Conservation (phyloP, 2,113 vertebrate genomes). For the Dunckerocampus dactyliophorus region DNA sequence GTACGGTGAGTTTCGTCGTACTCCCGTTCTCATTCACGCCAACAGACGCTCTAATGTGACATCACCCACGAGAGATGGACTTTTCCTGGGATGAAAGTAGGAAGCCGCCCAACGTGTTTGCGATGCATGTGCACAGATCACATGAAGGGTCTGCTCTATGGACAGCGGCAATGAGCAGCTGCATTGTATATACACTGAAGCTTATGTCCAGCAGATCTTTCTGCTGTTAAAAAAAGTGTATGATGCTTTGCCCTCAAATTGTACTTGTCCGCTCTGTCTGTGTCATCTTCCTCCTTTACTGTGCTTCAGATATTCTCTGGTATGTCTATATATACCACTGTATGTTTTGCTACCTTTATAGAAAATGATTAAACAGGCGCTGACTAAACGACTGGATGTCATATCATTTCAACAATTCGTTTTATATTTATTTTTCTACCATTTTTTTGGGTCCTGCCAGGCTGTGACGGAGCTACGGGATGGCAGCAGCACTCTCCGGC, state of each 20-base stretch:
- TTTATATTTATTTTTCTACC: neutral
- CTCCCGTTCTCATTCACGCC: constrained; percentile 29
- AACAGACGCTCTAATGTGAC: constrained; percentile 27
- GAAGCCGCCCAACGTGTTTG: constrained; percentile 1
- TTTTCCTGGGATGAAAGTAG: constrained; percentile 27
- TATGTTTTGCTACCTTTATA: constrained; percentile 64
- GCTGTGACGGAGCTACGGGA: too few species aligned
- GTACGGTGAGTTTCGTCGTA: neutral
- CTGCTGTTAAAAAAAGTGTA: constrained; percentile 20
- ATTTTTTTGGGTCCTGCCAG: neutral
- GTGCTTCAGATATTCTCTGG: neutral
- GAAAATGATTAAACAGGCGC: constrained; percentile 62
- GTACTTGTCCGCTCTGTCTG: constrained; percentile 11
- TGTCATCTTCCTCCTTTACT: constrained; percentile 4
- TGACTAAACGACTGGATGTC: constrained; percentile 25
- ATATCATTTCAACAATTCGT: neutral
- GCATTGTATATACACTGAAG: neutral
- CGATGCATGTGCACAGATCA: constrained; percentile 2
- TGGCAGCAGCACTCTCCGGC: too few species aligned
- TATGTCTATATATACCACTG: constrained; percentile 14
- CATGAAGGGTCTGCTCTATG: constrained; percentile 13
- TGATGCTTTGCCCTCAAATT: constrained; percentile 20
- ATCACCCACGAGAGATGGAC: constrained; percentile 22
- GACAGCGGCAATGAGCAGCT: constrained; percentile 8
- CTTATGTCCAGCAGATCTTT: constrained; percentile 5